These are phyloP conservation scores for Palaemon carinicauda DNA, from an alignment of 1,140 invertebrate genomes.

Conservation along the genomic window DNA sequence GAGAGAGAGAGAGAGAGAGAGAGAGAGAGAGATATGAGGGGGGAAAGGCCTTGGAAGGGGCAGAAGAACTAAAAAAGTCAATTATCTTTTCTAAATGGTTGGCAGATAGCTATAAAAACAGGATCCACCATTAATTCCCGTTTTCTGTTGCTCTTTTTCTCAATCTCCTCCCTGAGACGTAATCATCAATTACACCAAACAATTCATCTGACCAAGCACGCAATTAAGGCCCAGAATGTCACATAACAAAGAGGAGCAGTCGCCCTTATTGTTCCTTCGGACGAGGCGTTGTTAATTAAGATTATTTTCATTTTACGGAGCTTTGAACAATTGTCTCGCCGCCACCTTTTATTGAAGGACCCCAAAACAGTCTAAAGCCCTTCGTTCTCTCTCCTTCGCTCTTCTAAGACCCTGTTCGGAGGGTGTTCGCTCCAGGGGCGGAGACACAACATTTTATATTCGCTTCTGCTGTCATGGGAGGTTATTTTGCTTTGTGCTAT, in stretches of 20 bases:
- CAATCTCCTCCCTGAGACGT: neutral
- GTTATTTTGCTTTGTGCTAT: no score
- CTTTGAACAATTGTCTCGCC: slow-evolving; percentile 30
- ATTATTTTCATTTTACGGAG: slow-evolving; percentile 44
- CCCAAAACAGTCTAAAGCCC: neutral
- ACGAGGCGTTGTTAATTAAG: slow-evolving; percentile 34
- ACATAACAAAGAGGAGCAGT: slow-evolving; percentile 21
- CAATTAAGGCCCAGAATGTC: slow-evolving; percentile 16
- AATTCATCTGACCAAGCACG: slow-evolving; percentile 18
- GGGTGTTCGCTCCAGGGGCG: neutral
- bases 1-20: no score
- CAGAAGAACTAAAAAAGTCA: slow-evolving; percentile 3
- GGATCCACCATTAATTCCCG: neutral
- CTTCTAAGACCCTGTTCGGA: neutral
- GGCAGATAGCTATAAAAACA: slow-evolving; percentile 33
- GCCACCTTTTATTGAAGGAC: slow-evolving; percentile 6
- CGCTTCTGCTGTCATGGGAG: no score
- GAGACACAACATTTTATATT: no score
- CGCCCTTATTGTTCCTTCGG: slow-evolving; percentile 3
- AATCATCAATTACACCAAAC: slow-evolving; percentile 31
- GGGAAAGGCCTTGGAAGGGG: neutral
- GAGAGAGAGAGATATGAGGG: no score
- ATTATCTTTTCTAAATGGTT: slow-evolving; percentile 36
- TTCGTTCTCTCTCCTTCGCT: neutral
- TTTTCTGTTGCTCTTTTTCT: neutral